Conservation (phyloP, 2,797 vertebrate species). For the Anolis apletophallus region DNA sequence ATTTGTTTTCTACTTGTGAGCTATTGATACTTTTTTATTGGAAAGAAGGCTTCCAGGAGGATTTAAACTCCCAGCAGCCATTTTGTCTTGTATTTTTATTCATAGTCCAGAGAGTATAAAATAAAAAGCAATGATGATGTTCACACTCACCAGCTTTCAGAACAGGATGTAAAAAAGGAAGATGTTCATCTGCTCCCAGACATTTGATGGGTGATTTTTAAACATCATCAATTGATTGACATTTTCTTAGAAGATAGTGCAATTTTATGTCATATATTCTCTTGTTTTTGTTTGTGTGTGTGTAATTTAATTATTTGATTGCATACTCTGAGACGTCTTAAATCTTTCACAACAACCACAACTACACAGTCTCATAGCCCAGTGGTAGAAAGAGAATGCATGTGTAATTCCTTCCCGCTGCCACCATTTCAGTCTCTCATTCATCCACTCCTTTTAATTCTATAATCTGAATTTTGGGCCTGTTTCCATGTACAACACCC, state of each 20-base stretch:
- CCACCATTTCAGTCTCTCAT: accelerated
- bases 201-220: not conserved
- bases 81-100: too few relatives aligned
- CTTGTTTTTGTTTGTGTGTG: not conserved
- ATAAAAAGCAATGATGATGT: too few relatives aligned
- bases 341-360: too few relatives aligned
- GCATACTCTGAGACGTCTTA: too few relatives aligned
- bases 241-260: not conserved
- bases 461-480: not conserved
- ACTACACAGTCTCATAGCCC: not conserved
- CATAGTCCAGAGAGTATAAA: too few relatives aligned
- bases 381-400: not conserved
- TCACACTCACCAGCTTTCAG: too few relatives aligned
- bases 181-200: not conserved
- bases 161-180: not conserved
- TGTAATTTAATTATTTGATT: not conserved
- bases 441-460: not conserved
- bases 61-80: too few relatives aligned
- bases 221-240: not conserved
- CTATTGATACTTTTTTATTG: not conserved
- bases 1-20: not conserved
- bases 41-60: not conserved
- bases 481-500: not conserved
- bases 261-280: not conserved
- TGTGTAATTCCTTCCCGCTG: not conserved